Base-by-base conservation (phyloP, 2,113 vertebrate genomes). In the Trogon melanurus region DNA sequence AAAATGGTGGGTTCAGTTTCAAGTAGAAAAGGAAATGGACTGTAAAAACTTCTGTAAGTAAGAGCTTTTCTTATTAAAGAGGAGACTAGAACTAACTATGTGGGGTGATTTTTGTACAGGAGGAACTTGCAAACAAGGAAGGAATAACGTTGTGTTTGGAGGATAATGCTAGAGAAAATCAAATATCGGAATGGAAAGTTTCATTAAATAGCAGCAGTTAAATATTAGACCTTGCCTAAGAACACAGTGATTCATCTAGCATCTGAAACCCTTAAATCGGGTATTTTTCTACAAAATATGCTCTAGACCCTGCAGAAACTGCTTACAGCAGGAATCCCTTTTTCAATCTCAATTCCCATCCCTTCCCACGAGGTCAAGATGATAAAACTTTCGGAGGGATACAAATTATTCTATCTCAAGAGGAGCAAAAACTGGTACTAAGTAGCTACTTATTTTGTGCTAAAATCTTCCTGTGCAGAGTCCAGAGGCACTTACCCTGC, bases 11-110 rank as follows among this genome's bases (percentile, higher is more conserved):
- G 61, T 29, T 84, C 83, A 2, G 32, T 88, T 91, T 82, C 64
- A 86, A 80, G 66, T 32, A 78, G 56, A 56, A 94, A 73, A 94
- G 71, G 74, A 93, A 96, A 91, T 17, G 29, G 76, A 64, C 57
- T 83, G 47, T 78, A 86, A 66, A 91, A 80, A 51, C 25, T 53
- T 75, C 44, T 38, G 10, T 64, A 82, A n/a, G 22, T n/a, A 76
- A 64, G 20, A 62, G 19, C 19, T 79, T 67, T 62, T 71, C 66
- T 85, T 61, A 51, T 56, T 69, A 62, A 91, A 76, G 30, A 73
- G 50, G 54, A 62, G 36, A 29, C 54, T 30, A 73, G 60, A 82
- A 95, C 73, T n/a, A 86, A 71, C 27, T 32, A 45, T 3, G 2
- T 7, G 2, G 36, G 51, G 50, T 65, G 29, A 79, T 38, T 76